These are phyloP conservation scores for Hypolimnas misippus DNA, from an alignment of 2,888 invertebrate species.

Conservation along the genomic window DNA sequence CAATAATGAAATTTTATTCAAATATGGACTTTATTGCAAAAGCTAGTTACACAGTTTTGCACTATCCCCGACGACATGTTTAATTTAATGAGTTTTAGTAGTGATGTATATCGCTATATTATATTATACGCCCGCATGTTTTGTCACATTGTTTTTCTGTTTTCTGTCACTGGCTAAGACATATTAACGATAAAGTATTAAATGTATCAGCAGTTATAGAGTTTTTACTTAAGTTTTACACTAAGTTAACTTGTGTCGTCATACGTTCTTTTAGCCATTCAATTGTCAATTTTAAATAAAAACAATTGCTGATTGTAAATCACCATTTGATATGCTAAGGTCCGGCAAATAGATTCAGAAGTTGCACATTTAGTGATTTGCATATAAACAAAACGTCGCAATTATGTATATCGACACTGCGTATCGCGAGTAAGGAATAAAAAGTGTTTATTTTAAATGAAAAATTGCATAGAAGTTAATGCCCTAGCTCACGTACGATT, in stretches of 20 bases:
- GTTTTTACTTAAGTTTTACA: no score
- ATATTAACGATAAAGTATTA: no score
- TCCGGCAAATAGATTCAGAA: constrained; percentile 39
- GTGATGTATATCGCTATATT: no score
- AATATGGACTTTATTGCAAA: no score
- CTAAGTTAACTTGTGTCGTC: background rate
- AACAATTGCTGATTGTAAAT: constrained; percentile 27
- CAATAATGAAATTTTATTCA: no score
- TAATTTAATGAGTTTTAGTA: no score
- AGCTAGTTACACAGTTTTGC: no score
- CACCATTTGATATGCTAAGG: constrained; percentile 36
- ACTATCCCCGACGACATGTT: no score
- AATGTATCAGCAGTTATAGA: no score
- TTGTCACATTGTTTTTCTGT: no score
- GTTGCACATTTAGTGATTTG: constrained; percentile 36
- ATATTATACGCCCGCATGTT: no score
- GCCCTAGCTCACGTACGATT: constrained; percentile 69
- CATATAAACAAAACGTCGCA: constrained; percentile 43
- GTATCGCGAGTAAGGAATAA: constrained; percentile 29
- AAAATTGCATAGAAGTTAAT: constrained; percentile 75
- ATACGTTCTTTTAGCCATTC: constrained; percentile 13
- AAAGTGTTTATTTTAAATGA: constrained; percentile 66
- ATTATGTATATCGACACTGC: constrained; percentile 36
- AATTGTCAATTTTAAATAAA: constrained; percentile 26
- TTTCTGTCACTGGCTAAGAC: no score